Evolutionary conservation across 2,797 vertebrate genomes (phyloP), one percentile per base, ranked within the genome.

Genomic region (Ctenopoma multispine): DNA sequence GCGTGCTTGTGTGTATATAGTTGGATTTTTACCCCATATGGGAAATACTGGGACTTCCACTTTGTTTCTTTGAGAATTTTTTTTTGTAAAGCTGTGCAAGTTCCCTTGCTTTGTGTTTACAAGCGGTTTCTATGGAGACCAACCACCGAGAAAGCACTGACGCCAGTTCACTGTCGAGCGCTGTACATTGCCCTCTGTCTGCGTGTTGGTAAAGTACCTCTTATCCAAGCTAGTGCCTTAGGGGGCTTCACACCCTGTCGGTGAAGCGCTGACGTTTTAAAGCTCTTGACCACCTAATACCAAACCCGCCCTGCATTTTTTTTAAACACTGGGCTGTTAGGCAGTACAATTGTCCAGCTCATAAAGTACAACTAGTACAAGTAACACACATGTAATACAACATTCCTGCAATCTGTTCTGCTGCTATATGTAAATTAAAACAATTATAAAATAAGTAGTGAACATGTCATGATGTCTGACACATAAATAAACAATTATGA

Each of bases 41-140:
- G 38, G 81, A 89, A 89, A 87, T 58, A 79, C 57, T 80, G 90
- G 90, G 49, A 91, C 82, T 90, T 90, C 92, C 92, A 88, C 73
- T 75, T 81, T 21, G 58, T 63, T 31, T 77, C 6, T 47, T 48
- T 36, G 50, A 61, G 34, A 59, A 7, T 40, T 55, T 46, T 13
- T n/a, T 27, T 54, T 34, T 15, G 1, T 2, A 1, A 63, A 46
- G 43, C 36, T 41, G 7, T 43, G 31, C 58, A 61, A 77, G 46
- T 15, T 18, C 36, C 60, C 72, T 34, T 72, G 78, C 51, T 44
- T 9, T 56, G 62, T 91, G 81, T 91, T 90, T 83, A 73, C 77
- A 3, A 0, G 20, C 21, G 34, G 86, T 92, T 86, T 69, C 86
- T 14, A 79, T 84, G 86, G 81, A 36, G 0, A 89, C 84, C 68